Evolutionary conservation across 2,113 vertebrate genomes (phyloP).

Genomic region (Forbesichthys agassizii): DNA sequence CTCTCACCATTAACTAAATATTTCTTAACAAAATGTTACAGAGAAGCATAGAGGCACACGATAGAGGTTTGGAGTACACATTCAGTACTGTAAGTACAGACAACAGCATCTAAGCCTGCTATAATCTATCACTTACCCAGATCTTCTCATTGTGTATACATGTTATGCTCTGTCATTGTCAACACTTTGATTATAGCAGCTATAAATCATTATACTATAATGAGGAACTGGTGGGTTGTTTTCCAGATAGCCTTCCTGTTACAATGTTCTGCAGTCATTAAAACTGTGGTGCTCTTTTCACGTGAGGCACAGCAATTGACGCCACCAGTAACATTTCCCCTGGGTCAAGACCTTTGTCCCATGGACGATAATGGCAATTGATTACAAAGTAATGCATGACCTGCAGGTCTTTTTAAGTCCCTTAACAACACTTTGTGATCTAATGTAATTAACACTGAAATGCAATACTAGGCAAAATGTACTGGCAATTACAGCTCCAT

Average conservation of each 20-base stretch:
- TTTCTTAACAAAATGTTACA: too few species aligned
- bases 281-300: conserved; percentile 9
- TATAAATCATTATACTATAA: too few species aligned
- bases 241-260: conserved; percentile 31
- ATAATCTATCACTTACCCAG: too few species aligned
- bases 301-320: conserved; percentile 8
- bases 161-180: too few species aligned
- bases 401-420: conserved; percentile 53
- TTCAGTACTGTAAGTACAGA: too few species aligned
- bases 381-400: conserved; percentile 57
- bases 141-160: too few species aligned
- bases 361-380: conserved; percentile 58
- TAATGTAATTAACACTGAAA: conserved; percentile 67
- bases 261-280: conserved; percentile 16
- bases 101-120: too few species aligned
- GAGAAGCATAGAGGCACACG: too few species aligned
- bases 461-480: conserved; percentile 48
- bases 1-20: too few species aligned
- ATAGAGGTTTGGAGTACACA: too few species aligned
- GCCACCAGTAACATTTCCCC: conserved; percentile 26
- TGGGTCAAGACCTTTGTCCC: conserved; percentile 52
- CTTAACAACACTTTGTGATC: conserved; percentile 47
- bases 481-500: conserved; percentile 46
- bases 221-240: background rate
- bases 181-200: too few species aligned